phyloP scores from a whole-genome alignment of 64 coral and sea anemone genomes.

The Porites lutea region DNA sequence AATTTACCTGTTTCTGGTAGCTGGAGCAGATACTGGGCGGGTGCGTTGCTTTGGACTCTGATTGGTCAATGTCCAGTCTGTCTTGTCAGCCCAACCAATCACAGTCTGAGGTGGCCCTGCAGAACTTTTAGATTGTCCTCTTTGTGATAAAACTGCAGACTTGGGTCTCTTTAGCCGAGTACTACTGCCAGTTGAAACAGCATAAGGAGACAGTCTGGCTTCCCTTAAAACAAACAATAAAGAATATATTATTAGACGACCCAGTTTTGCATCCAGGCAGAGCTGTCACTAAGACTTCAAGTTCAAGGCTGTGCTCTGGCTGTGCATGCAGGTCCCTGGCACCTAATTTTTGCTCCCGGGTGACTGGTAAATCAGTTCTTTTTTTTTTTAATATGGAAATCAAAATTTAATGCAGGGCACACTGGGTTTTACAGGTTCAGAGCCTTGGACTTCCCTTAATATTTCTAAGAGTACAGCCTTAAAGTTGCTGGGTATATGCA shows the following conservation, averaged over 20 bases:
- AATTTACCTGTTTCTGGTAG: constrained; percentile 69
- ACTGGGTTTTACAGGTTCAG: too few relatives aligned
- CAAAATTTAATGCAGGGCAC: too few relatives aligned
- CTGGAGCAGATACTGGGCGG: constrained; percentile 72
- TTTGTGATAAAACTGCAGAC: constrained; percentile 60
- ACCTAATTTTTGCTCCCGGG: too few relatives aligned
- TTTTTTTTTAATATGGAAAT: too few relatives aligned
- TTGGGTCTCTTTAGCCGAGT: constrained; percentile 65
- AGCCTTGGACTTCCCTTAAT: too few relatives aligned
- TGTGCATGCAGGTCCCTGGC: too few relatives aligned
- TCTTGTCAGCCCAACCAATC: constrained; percentile 59
- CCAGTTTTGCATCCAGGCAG: too few relatives aligned
- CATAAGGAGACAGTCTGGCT: constrained; percentile 77
- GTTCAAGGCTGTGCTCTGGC: too few relatives aligned
- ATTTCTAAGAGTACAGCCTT: too few relatives aligned
- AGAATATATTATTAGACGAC: background rate
- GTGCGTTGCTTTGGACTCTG: constrained; percentile 54
- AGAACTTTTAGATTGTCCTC: constrained; percentile 39
- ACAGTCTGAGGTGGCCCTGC: constrained; percentile 32
- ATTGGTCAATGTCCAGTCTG: background rate
- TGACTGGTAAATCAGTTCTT: too few relatives aligned
- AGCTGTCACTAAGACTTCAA: background rate
- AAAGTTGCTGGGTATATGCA: too few relatives aligned
- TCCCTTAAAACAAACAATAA: constrained; percentile 41
- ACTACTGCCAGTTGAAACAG: constrained; percentile 34